Evolutionary conservation across 2,888 invertebrate genomes (phyloP).

Genomic region (Cantharis rustica): DNA sequence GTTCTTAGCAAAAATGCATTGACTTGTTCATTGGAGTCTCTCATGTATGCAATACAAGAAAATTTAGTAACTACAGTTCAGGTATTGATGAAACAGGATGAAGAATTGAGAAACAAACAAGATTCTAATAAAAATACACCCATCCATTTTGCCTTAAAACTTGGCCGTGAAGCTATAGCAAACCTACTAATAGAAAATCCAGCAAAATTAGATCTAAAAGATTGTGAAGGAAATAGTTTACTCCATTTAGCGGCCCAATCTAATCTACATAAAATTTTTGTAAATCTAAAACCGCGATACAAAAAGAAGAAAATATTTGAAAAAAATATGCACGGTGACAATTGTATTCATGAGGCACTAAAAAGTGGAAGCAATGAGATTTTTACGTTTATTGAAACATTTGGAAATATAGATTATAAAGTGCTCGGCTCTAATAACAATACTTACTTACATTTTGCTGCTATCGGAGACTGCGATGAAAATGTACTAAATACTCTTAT

Average conservation of each 20-base stretch:
- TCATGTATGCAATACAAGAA: not conserved
- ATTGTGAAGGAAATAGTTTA: not conserved
- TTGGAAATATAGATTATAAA: not conserved
- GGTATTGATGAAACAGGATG: not conserved
- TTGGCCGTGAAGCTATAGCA: not conserved
- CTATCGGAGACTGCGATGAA: not conserved
- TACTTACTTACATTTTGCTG: not conserved
- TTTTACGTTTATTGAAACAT: not conserved
- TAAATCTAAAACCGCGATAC: not conserved
- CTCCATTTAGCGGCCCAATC: not conserved
- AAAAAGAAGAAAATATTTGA: not conserved
- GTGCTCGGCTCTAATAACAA: not conserved
- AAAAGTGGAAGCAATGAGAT: not conserved
- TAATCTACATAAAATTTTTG: not conserved
- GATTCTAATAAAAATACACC: not conserved
- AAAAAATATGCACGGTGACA: not conserved
- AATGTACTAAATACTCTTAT: not conserved
- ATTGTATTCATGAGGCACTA: not conserved
- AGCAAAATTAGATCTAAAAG: not conserved
- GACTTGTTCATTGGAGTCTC: not conserved
- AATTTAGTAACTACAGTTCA: not conserved
- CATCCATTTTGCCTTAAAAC: not conserved
- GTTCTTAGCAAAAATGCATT: not conserved
- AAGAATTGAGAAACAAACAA: not conserved
- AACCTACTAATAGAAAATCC: not conserved